Evolutionary conservation across 1,140 invertebrate genomes (phyloP).

Genomic region (Triops cancriformis): DNA sequence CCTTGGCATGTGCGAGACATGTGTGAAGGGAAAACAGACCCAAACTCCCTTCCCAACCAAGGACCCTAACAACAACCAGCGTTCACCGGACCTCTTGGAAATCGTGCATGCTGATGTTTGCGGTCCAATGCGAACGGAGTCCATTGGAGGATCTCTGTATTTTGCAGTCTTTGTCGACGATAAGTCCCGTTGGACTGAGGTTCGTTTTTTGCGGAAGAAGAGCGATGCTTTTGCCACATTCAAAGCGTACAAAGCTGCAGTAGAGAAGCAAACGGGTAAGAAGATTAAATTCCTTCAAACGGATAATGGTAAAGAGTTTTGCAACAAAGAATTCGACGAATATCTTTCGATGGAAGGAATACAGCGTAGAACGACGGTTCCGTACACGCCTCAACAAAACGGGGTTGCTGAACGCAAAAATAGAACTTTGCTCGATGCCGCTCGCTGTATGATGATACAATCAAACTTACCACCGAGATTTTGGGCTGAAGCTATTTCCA

Average conservation of each 20-base stretch:
- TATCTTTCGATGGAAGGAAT: conserved; percentile 37
- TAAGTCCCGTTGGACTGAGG: not conserved
- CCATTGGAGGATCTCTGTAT: conserved; percentile 15
- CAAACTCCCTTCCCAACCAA: not conserved
- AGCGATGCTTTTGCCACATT: conserved; percentile 24
- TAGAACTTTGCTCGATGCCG: conserved; percentile 21
- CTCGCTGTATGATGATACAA: conserved; percentile 30
- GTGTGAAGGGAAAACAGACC: not conserved
- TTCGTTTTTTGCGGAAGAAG: conserved; percentile 6
- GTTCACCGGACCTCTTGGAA: not conserved
- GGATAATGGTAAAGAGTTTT: conserved; percentile 9
- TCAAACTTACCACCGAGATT: conserved; percentile 36
- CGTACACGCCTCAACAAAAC: conserved; percentile 36
- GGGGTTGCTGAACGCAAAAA: conserved; percentile 27
- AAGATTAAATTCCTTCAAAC: conserved; percentile 21
- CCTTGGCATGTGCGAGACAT: not conserved
- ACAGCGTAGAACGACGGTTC: conserved; percentile 38
- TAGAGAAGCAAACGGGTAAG: not conserved
- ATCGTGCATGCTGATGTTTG: conserved; percentile 20
- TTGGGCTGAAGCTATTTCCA: conserved; percentile 44
- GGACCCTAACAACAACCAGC: not conserved
- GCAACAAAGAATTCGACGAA: conserved; percentile 17
- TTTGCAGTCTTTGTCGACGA: conserved; percentile 11
- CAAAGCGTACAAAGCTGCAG: conserved; percentile 17
- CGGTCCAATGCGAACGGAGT: conserved; percentile 15